Conservation (phyloP, 2,113 vertebrate genomes). For the Microcebus tavaratra region DNA sequence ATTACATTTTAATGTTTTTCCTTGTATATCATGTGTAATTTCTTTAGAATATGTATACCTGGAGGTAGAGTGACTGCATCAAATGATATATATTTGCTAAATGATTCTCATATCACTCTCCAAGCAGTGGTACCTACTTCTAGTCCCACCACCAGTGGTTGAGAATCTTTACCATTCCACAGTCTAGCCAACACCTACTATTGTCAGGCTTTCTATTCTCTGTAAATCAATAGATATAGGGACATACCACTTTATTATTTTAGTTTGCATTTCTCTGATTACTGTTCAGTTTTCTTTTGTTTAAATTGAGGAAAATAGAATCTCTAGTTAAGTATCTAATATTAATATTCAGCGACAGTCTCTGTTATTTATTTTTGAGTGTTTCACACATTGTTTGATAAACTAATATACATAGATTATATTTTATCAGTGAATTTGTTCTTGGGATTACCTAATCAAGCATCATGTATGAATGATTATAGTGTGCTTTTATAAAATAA, state of each 20-base stretch:
- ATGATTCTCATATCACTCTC: not conserved
- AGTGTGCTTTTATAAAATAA: not conserved
- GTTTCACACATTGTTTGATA: not conserved
- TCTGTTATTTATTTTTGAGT: not conserved
- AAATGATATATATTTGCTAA: not conserved
- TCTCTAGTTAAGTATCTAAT: not conserved
- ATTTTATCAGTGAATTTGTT: not conserved
- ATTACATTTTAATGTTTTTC: not conserved
- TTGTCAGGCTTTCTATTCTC: not conserved
- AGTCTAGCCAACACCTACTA: not conserved
- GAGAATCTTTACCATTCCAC: not conserved
- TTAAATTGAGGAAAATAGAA: not conserved
- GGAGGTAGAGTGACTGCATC: not conserved
- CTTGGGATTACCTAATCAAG: not conserved
- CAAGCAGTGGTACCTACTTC: not conserved
- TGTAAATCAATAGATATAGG: not conserved
- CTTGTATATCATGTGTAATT: not conserved
- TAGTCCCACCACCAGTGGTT: too few species aligned
- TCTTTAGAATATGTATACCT: not conserved
- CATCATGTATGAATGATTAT: not conserved
- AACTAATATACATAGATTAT: not conserved
- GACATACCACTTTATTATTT: not conserved
- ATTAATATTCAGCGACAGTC: not conserved
- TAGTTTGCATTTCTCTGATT: not conserved
- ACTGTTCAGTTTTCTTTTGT: not conserved